A percentile compares a stretch with the other conserved stretches of the same genome.
Evolutionary conservation across 2,888 invertebrate genomes (phyloP).

Genomic region (Balanococcus diminutus): DNA sequence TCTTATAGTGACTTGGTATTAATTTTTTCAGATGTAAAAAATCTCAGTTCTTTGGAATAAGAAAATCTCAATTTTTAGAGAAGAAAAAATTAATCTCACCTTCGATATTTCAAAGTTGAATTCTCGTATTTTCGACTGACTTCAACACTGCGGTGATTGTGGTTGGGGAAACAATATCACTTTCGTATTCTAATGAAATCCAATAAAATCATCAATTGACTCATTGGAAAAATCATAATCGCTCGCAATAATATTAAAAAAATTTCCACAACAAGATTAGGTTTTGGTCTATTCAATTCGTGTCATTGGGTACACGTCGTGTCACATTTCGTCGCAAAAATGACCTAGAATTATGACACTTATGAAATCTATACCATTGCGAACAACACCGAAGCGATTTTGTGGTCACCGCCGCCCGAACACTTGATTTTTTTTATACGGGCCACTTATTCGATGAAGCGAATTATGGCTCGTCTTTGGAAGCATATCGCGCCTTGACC

Average conservation of each 20-base stretch:
- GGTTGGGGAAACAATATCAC: background rate
- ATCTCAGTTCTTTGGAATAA: no score
- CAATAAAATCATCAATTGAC: background rate
- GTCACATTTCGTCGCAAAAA: background rate
- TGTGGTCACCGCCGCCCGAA: constrained; percentile 1
- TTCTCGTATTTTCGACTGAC: no score
- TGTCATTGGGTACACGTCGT: background rate
- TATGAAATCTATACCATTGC: background rate
- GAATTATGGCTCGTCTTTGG: background rate
- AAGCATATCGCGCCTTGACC: background rate
- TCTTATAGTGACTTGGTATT: no score
- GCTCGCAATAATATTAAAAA: no score
- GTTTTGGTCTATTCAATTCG: background rate
- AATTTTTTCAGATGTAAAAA: no score
- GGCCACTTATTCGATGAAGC: constrained; percentile 26
- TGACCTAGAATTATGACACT: constrained; percentile 2
- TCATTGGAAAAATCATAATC: background rate
- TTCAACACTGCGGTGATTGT: background rate
- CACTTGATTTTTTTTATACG: constrained; percentile 2
- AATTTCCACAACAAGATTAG: no score
- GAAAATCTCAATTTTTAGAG: no score
- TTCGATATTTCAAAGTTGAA: no score
- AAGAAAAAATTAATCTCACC: no score
- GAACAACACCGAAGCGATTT: background rate
- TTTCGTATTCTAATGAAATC: background rate